Base-by-base conservation (phyloP, 2,888 invertebrate genomes). In the Diploptera punctata region DNA sequence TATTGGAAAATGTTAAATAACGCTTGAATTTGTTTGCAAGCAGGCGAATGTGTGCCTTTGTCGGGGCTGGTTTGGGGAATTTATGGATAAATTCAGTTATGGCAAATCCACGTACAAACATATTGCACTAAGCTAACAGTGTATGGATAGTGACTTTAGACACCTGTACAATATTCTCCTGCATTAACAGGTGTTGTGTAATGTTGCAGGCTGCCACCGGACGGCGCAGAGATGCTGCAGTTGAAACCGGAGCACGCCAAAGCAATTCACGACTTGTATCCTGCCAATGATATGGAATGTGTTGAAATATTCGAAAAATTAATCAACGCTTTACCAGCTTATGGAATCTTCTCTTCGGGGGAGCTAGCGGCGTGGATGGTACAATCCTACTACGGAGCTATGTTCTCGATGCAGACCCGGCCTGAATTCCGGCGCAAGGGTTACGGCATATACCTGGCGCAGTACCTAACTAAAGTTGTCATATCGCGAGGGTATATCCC, bases 391-490 rank as follows among this genome's bases (percentile, higher is more conserved):
- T 94, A 94, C 83, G 94, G 94, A 26, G 94, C 94, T 75, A 94
- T 94, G 94, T 94, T 94, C 85, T 94, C 94, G 67, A 94, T 94
- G 94, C 94, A 94, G 84, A 94, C 94, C 72, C 88, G 90, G 79
- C 92, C 92, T 67, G 90, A 92, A 82, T 84, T 81, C 76, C 78
- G 83, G 70, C 79, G 84, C 73, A 84, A 83, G 78, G 84, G 83
- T 68, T 92, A 91, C 83, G 93, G 93, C 77, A 91, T 92, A 76
- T 89, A 89, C 79, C 85, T 93, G 77, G 93, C 93, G 72, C 88
- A 89, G 79, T 87, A 87, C 74, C 85, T 91, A 75, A 90, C 90
- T 71, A 85, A 87, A 79, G 87, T 77, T 24, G 80, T 80, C 61
- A 88, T 89, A 54, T 88, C 89, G 69, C 87, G 91, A 70, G 92